Base-by-base conservation (phyloP, 2,888 invertebrate species). In the Leptothorax acervorum region DNA sequence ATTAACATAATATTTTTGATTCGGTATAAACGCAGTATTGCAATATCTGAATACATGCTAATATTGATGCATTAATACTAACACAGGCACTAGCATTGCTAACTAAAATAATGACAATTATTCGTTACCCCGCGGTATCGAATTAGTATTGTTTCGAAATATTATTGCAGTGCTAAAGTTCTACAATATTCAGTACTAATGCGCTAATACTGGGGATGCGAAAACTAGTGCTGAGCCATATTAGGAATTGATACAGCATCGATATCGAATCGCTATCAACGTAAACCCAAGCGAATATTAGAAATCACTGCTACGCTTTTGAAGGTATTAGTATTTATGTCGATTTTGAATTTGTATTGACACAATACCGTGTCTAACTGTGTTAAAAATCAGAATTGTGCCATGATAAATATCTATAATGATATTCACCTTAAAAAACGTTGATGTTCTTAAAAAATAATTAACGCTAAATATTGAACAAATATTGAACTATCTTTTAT, bases 191-290 rank as follows among this genome's bases (percentile, higher is more conserved):
- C 51, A 39, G 4, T 39, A 23, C 9, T 71, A 39, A 66, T 57
- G 11, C 2, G 39, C 42, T 28, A 57, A 45, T 45, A 42, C 11
- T 35, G 23, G 39, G 9, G 23, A 57, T 71, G 57, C 57, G 23
- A 42, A 42, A 73, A 57, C 73, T 15, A 18, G 5, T 18, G 23
- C 51, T n/a, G 3, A 3, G 28, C 18, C 3, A 42, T 28, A 57
- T 55, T 18, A 73, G 57, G 11, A 15, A 73, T 73, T 73, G 23
- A 53, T 63, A 57, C 23, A 51, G 23, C 35, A 51, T 75, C 9
- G 31, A 9, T 39, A 63, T 35, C 9, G 35, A 48, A 75, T 39
- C 1, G 8, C 15, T 62, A 48, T 51, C 51, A 76, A 23, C 18
- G 18, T 18, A 35, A n/a, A 23, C 15, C 23, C 28, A 31, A n/a